Percentiles rank a stretch among this genome's conserved stretches.
Conservation (phyloP, 2,113 vertebrate species). For the Podilymbus podiceps region DNA sequence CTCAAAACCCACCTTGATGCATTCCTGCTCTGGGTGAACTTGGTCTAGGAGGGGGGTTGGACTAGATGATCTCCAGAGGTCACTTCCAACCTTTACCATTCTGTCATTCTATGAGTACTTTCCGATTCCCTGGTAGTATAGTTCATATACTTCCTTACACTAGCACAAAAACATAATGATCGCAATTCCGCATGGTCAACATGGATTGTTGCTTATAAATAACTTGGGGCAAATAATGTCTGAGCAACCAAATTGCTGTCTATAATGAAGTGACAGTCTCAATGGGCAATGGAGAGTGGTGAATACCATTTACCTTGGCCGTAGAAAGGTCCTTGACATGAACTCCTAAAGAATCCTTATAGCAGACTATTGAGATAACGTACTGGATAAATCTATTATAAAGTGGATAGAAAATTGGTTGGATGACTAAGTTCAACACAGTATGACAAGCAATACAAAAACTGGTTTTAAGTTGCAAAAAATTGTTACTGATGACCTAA, state of each 20-base stretch:
- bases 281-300: neutral
- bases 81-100: too few relatives aligned
- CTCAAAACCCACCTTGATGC: too few relatives aligned
- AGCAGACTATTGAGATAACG: neutral
- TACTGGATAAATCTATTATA: neutral
- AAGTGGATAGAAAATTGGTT: neutral
- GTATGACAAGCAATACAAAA: neutral
- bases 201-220: neutral
- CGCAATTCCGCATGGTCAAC: neutral
- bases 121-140: neutral
- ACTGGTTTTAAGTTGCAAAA: neutral
- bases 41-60: too few relatives aligned
- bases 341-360: neutral
- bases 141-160: neutral
- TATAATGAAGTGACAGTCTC: neutral
- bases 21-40: too few relatives aligned
- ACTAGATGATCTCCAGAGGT: too few relatives aligned
- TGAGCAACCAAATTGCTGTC: neutral
- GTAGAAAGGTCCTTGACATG: neutral
- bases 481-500: neutral
- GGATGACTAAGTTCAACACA: neutral
- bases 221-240: neutral
- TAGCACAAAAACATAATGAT: neutral
- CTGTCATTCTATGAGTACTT: too few relatives aligned
- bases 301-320: neutral